These are phyloP conservation scores for Rugalucina vietnamica DNA, from an alignment of 2,888 invertebrate genomes.

Conservation along the genomic window DNA sequence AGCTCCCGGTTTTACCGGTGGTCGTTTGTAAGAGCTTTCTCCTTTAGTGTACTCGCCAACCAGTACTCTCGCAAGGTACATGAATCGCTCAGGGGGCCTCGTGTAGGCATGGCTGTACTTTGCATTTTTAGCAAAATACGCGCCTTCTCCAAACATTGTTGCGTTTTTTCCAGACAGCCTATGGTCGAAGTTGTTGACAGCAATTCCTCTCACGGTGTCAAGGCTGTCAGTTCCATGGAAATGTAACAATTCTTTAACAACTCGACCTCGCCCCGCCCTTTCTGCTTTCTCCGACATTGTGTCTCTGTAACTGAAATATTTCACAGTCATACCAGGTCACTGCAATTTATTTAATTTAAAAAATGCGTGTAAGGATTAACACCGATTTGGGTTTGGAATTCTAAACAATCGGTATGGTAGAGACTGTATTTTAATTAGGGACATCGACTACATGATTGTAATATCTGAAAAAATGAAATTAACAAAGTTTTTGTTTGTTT, in stretches of 20 bases:
- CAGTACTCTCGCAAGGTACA: conserved; percentile 72
- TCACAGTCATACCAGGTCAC: too few species aligned
- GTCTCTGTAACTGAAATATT: conserved; percentile 52
- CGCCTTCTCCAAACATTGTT: conserved; percentile 71
- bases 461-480: too few species aligned
- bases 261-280: conserved; percentile 14
- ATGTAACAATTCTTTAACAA: conserved; percentile 53
- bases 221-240: conserved; percentile 71
- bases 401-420: too few species aligned
- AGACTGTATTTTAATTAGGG: too few species aligned
- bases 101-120: conserved; percentile 66
- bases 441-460: too few species aligned
- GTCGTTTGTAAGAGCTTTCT: conserved; percentile 45
- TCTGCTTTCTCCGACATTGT: conserved; percentile 36
- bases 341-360: too few species aligned
- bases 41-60: conserved; percentile 71
- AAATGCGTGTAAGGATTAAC: too few species aligned
- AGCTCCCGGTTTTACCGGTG: conserved; percentile 61
- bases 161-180: conserved; percentile 70
- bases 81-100: conserved; percentile 36
- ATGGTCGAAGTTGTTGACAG: conserved; percentile 71
- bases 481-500: too few species aligned
- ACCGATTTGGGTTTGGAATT: too few species aligned
- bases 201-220: conserved; percentile 66
- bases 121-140: conserved; percentile 67